A percentile compares a stretch with the other conserved stretches of the same genome.
phyloP scores from a whole-genome alignment of 2,113 vertebrate species.

The Choloepus hoffmanni region DNA sequence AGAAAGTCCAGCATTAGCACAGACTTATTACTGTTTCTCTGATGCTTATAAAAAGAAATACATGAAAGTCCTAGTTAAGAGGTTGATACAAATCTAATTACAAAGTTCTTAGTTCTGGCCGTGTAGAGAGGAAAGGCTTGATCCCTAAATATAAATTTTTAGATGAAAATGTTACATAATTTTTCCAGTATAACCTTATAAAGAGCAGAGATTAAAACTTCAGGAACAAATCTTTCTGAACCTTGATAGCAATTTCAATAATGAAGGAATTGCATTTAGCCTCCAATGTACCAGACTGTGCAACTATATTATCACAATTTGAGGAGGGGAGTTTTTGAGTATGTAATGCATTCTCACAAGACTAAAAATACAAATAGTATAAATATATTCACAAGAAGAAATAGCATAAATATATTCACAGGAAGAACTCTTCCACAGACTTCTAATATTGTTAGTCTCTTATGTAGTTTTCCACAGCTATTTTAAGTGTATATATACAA shows the following conservation, averaged over 20 bases:
- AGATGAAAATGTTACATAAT: background rate
- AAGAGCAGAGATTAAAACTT: background rate
- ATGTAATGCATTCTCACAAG: background rate
- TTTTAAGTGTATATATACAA: background rate
- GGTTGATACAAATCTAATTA: background rate
- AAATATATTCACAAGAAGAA: too few species aligned
- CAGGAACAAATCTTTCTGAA: background rate
- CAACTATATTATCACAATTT: background rate
- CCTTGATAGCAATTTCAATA: background rate
- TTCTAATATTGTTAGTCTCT: background rate
- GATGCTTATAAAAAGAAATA: constrained; percentile 7
- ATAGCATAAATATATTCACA: too few species aligned
- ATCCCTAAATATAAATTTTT: constrained; percentile 26
- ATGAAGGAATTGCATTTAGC: background rate
- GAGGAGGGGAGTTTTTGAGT: background rate
- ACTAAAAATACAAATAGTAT: background rate
- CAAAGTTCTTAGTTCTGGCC: background rate
- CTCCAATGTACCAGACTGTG: background rate
- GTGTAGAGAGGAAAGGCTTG: background rate
- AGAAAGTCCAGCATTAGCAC: background rate
- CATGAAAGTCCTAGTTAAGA: constrained; percentile 20
- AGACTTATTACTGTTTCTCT: constrained; percentile 53
- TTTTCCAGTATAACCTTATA: background rate
- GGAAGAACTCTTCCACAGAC: too few species aligned
- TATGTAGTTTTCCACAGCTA: background rate